Evolutionary conservation across 2,113 vertebrate species (phyloP), one percentile per base, ranked within the genome.

Genomic region (Phycodurus eques): DNA sequence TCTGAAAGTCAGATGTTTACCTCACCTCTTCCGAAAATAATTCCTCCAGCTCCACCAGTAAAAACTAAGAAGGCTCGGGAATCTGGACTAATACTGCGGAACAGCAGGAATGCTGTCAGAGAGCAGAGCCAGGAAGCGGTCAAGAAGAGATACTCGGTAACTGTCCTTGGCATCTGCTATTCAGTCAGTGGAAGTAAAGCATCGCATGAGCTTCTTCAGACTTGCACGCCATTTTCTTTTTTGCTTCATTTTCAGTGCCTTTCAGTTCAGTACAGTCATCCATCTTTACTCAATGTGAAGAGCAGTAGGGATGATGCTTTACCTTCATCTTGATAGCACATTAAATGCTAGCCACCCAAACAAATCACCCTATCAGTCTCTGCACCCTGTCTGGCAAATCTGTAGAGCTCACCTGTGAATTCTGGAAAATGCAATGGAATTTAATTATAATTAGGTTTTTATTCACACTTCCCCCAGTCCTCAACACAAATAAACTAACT

Each of bases 131-230:
- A 82, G 76, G 92, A 94, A 1, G 57, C 76, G 19, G 81, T 83
- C 83, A 89, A 87, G 84, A 93, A 91, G 88, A 92, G 88, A 89
- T 89, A 85, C 73, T 92, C 88, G 93, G 93, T 94, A 94, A 94
- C 92, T 90, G 76, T 87, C 78, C 86, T 87, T 79, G 86, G 83
- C 88, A 86, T 84, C 87, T 84, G 81, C 85, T 89, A 79, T 85
- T 90, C 87, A 88, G 68, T 92, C 85, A 88, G 86, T 91, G 90
- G 90, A 91, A 84, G 80, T 77, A 88, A 84, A 88, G 83, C 92
- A 90, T 90, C 84, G 91, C 91, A 94, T 93, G 91, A 92, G 90
- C 89, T 92, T 93, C 88, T 92, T 93, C 85, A 89, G 79, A 89
- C 78, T 75, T 70, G 86, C 86, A 84, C 87, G 82, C 77, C 80